These are phyloP conservation scores for Cantharis nigra DNA, from an alignment of 2,888 invertebrate genomes.

Conservation along the genomic window DNA sequence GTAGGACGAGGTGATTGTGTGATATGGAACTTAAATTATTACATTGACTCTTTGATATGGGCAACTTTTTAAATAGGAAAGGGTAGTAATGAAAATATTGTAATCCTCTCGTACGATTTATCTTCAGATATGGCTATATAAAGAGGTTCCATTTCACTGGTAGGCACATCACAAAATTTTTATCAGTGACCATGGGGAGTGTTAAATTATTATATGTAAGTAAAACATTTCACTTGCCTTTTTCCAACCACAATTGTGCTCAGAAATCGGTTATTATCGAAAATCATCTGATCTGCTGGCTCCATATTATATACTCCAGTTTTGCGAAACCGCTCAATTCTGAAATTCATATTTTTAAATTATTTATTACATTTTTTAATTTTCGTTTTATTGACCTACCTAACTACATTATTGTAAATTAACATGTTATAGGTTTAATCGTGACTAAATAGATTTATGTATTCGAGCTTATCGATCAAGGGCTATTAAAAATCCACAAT, in stretches of 20 bases:
- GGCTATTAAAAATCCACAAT: background rate
- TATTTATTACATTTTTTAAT: background rate
- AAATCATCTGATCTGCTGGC: constrained; percentile 48
- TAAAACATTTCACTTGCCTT: constrained; percentile 44
- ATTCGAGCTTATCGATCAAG: background rate
- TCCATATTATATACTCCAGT: constrained; percentile 52
- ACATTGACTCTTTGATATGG: background rate
- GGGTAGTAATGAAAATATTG: background rate
- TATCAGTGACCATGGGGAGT: background rate
- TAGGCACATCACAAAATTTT: background rate
- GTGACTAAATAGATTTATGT: background rate
- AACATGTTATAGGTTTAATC: background rate
- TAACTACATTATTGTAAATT: background rate
- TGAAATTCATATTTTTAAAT: background rate
- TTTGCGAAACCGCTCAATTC: constrained; percentile 44
- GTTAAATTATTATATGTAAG: constrained; percentile 4
- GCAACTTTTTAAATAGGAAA: background rate
- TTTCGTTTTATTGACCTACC: background rate
- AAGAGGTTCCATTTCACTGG: background rate
- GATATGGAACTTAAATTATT: background rate
- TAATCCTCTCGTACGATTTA: background rate
- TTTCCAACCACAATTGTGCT: constrained; percentile 53
- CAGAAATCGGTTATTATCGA: constrained; percentile 53
- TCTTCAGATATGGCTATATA: background rate
- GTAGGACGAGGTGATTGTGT: background rate